These are phyloP conservation scores for Drosophila bipectinata DNA, from an alignment of 1,140 invertebrate genomes.

Conservation along the genomic window DNA sequence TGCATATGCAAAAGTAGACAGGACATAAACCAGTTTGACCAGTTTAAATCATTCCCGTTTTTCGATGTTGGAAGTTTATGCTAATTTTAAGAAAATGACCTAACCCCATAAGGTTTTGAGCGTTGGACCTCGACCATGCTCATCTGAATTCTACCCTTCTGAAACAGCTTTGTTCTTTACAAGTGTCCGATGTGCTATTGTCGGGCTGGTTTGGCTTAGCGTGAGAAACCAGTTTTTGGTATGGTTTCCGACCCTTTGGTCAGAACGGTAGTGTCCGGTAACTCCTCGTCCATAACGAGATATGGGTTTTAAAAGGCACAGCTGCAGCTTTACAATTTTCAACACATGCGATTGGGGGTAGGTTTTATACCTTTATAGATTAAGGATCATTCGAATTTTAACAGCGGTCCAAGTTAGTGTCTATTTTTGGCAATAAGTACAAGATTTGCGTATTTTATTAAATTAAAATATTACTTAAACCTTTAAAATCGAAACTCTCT, in stretches of 20 bases:
- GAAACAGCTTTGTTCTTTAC: slow-evolving; percentile 16
- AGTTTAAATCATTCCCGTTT: slow-evolving; percentile 22
- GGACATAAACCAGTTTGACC: slow-evolving; percentile 36
- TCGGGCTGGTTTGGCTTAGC: slow-evolving; percentile 31
- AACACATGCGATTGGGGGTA: slow-evolving; percentile 11
- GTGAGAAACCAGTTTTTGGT: slow-evolving; percentile 75
- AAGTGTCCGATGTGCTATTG: slow-evolving; percentile 18
- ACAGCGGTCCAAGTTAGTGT: background rate
- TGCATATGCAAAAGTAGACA: slow-evolving; percentile 15
- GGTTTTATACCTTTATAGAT: background rate
- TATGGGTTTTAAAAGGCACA: slow-evolving; percentile 3
- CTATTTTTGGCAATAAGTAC: background rate
- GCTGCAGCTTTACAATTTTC: slow-evolving; percentile 12
- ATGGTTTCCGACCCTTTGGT: slow-evolving; percentile 33
- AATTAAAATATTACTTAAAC: no score
- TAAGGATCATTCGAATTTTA: background rate
- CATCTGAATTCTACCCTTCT: slow-evolving; percentile 10
- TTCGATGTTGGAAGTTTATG: slow-evolving; percentile 32
- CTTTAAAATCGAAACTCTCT: no score
- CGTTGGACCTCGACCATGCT: slow-evolving; percentile 9
- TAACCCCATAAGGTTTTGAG: slow-evolving; percentile 31
- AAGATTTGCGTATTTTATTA: no score
- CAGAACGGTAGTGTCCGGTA: slow-evolving; percentile 55
- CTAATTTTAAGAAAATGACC: slow-evolving; percentile 39
- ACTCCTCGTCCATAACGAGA: slow-evolving; percentile 11